phyloP scores from a whole-genome alignment of 1,140 invertebrate species.

The Ladona fulva region DNA sequence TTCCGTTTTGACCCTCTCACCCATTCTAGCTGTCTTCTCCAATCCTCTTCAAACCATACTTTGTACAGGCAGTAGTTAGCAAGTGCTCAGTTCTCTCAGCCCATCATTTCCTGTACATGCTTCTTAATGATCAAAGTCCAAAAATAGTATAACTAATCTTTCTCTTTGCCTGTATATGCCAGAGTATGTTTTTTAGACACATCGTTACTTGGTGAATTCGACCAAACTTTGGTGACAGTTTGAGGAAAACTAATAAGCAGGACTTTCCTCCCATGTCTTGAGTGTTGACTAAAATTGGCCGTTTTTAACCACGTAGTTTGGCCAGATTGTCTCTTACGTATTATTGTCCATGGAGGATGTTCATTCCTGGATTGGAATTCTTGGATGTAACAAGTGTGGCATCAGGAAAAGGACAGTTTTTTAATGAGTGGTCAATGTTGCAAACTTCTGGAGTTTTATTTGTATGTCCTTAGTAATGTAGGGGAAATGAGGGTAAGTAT shows the following conservation, averaged over 20 bases:
- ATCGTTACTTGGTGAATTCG: not conserved
- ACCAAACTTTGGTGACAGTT: not conserved
- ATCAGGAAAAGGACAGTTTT: not conserved
- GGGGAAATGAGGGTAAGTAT: not conserved
- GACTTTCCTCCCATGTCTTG: not conserved
- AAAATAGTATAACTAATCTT: not conserved
- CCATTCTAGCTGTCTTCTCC: too few species aligned
- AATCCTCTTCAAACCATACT: too few species aligned
- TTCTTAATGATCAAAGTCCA: not conserved
- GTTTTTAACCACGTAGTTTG: not conserved
- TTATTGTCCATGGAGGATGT: not conserved
- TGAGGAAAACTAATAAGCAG: not conserved
- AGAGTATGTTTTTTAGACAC: not conserved
- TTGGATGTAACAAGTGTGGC: not conserved
- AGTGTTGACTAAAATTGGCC: not conserved
- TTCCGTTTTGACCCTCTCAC: too few species aligned
- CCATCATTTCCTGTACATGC: not conserved
- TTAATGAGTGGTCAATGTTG: not conserved
- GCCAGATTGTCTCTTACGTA: not conserved
- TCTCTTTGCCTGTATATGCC: slow-evolving; percentile 4
- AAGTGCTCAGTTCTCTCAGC: not conserved
- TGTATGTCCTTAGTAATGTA: not conserved
- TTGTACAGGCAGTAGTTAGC: not conserved
- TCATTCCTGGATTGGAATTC: not conserved
- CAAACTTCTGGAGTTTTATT: not conserved